These are phyloP conservation scores for Dryas iulia DNA, from an alignment of 1,140 invertebrate species.

Conservation along the genomic window DNA sequence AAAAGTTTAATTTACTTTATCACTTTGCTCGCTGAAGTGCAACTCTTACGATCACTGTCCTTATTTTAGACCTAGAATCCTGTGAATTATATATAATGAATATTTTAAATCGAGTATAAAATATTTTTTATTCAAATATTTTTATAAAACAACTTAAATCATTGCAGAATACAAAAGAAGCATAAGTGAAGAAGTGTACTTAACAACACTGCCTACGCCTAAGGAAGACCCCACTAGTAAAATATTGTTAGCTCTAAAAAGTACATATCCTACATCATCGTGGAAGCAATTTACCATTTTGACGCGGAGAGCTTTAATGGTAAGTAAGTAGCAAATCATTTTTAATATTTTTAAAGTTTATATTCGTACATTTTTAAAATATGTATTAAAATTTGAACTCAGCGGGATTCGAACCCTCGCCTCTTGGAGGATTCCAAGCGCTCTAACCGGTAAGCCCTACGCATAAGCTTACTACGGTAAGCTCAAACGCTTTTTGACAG, in stretches of 20 bases:
- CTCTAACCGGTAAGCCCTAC: no score
- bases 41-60: no score
- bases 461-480: no score
- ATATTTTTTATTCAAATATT: neutral
- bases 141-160: neutral
- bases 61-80: no score
- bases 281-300: slow-evolving; percentile 65
- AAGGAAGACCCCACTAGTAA: slow-evolving; percentile 65
- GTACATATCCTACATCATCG: slow-evolving; percentile 62
- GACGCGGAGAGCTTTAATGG: slow-evolving; percentile 61
- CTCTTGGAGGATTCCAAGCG: no score
- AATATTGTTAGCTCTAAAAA: slow-evolving; percentile 63
- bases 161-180: slow-evolving; percentile 58
- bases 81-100: no score
- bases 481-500: no score
- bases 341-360: neutral
- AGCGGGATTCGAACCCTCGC: no score
- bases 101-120: neutral
- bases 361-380: no score
- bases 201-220: slow-evolving; percentile 59
- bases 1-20: no score
- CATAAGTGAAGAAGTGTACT: slow-evolving; percentile 50
- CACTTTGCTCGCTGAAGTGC: no score
- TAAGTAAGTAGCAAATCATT: slow-evolving; percentile 32
- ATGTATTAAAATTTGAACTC: no score